Conservation (phyloP, 92 coral and sea anemone species). For the Porites rus region DNA sequence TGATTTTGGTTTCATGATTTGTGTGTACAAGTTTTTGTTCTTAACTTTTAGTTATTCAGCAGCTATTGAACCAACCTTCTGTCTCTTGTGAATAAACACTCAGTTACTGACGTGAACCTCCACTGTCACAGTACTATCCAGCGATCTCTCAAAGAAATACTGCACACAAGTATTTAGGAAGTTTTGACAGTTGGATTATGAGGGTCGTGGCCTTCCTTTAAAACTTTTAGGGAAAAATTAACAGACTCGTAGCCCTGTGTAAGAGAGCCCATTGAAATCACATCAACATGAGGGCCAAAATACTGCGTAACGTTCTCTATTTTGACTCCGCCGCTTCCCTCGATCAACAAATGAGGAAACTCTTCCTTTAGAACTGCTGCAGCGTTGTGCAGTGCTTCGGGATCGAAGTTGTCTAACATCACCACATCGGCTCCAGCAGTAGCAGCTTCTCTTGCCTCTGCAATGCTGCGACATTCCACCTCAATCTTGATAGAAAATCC, state of each 20-base stretch:
- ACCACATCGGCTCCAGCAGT: slow-evolving; percentile 90
- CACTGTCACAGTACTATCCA: not conserved
- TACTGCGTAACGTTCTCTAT: slow-evolving; percentile 74
- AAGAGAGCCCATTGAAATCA: slow-evolving; percentile 88
- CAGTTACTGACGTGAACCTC: not conserved
- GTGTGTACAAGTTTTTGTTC: not conserved
- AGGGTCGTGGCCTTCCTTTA: slow-evolving; percentile 90
- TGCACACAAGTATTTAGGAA: not conserved
- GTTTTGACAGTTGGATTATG: slow-evolving; percentile 80
- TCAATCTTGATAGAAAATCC: slow-evolving; percentile 97
- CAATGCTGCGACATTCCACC: slow-evolving; percentile 95
- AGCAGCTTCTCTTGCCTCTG: slow-evolving; percentile 91
- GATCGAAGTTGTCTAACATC: slow-evolving; percentile 94
- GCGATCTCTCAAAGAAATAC: not conserved
- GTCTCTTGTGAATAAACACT: not conserved
- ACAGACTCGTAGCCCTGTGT: slow-evolving; percentile 88
- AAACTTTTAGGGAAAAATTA: slow-evolving; percentile 90
- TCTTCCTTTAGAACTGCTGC: slow-evolving; percentile 81
- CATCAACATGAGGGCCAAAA: slow-evolving; percentile 92
- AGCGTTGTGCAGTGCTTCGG: slow-evolving; percentile 80
- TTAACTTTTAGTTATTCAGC: not conserved
- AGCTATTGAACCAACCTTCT: not conserved
- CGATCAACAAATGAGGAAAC: slow-evolving; percentile 84
- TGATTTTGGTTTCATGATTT: not conserved
- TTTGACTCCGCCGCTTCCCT: slow-evolving; percentile 96